Evolutionary conservation across 2,113 vertebrate species (phyloP), one percentile per base, ranked within the genome.

Genomic region (Elephas maximus): DNA sequence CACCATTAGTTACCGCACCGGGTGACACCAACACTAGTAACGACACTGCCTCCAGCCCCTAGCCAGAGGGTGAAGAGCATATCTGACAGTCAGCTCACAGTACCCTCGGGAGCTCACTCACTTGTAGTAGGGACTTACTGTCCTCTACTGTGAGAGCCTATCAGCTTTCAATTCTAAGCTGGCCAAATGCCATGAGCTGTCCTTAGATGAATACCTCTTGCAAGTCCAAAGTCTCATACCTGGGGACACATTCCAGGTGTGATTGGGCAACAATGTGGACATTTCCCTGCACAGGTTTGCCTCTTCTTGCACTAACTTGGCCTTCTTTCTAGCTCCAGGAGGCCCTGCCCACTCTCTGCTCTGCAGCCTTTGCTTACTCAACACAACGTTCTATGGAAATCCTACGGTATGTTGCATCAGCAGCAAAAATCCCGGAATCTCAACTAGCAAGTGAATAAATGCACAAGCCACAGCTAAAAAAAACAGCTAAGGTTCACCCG

Each of bases 181-280:
- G 57, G 69, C 48, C 65, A 62, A 77, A 62, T 73, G 81, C 89
- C 78, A 83, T 1, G 0, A 71, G 82, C 76, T 81, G 93, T 95
- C 69, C 79, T 84, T 33, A 79, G 93, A 92, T 57, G 84, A 87
- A 57, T 21, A 23, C 57, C 77, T 82, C 82, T 57, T 85, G n/a
- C 53, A 28, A 90, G 57, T 74, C 88, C 97, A 94, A 92, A 95
- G 80, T 60, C 92, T 95, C 84, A 71, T 76, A 71, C 78, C 85
- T 78, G 67, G 74, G 53, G 90, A 94, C 78, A 81, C 93, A 89
- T 94, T 90, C 88, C 90, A 65, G 65, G 44, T 30, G 45, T 83
- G 80, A 45, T 85, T 93, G 73, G 51, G 94, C 60, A 97, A 90
- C 33, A 30, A 0, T 5, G 30, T 24, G 51, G n/a, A 74, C 76